Conservation (phyloP, 2,888 invertebrate species). For the Hyposoter didymator region DNA sequence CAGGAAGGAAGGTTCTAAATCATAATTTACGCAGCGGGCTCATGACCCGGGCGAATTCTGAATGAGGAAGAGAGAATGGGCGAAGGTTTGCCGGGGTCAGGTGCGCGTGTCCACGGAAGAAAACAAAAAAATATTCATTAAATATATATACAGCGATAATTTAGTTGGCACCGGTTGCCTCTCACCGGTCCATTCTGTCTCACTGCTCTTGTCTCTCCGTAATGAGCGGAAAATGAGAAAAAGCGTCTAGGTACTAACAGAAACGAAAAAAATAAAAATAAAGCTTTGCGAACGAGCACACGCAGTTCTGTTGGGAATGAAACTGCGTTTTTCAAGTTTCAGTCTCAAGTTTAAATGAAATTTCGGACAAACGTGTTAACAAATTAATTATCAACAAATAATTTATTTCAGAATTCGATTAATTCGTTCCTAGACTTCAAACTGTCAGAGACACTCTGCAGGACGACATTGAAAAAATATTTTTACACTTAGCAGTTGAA, state of each 20-base stretch:
- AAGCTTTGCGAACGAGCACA: conserved; percentile 27
- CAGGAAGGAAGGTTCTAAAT: conserved; percentile 43
- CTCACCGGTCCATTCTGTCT: conserved; percentile 47
- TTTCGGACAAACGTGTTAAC: background rate
- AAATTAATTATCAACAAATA: background rate
- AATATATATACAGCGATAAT: conserved; percentile 67
- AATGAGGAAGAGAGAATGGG: conserved; percentile 13
- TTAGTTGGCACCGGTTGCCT: conserved; percentile 59
- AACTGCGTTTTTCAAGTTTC: conserved; percentile 3
- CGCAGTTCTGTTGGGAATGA: conserved; percentile 12
- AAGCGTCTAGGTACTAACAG: conserved; percentile 24
- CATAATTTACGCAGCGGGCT: conserved; percentile 54
- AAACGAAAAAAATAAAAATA: conserved; percentile 21
- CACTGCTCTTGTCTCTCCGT: conserved; percentile 50
- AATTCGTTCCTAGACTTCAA: background rate
- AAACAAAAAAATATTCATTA: conserved; percentile 62
- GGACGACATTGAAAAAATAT: background rate
- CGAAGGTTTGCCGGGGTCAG: conserved; percentile 24
- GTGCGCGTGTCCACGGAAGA: conserved; percentile 18
- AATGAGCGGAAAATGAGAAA: conserved; percentile 70
- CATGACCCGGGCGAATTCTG: conserved; percentile 44
- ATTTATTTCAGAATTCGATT: background rate
- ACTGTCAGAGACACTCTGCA: background rate
- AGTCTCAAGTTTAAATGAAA: background rate
- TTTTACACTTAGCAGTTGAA: conserved; percentile 3